These are phyloP conservation scores for Bostrychus sinensis DNA, from an alignment of 2,113 vertebrate genomes.

Conservation along the genomic window DNA sequence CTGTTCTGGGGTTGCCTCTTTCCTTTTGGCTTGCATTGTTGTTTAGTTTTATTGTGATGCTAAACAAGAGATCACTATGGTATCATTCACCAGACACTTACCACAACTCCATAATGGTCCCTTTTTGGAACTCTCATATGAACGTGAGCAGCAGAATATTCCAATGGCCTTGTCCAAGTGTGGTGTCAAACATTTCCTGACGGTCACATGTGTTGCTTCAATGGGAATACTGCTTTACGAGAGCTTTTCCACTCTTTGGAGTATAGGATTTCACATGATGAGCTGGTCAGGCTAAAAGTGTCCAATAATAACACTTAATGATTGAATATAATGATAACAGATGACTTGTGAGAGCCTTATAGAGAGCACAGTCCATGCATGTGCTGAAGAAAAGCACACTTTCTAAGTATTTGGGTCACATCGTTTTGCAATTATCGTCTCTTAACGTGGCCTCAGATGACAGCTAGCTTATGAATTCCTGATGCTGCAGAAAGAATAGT, in stretches of 20 bases:
- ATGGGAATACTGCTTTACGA: background rate
- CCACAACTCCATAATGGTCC: conserved; percentile 24
- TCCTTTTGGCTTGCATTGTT: conserved; percentile 9
- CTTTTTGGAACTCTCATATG: conserved; percentile 1
- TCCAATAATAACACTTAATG: conserved; percentile 13
- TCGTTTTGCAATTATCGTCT: background rate
- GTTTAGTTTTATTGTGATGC: conserved; percentile 6
- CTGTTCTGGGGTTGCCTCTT: background rate
- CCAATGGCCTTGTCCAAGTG: background rate
- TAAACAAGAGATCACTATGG: conserved; percentile 30
- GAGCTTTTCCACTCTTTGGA: background rate
- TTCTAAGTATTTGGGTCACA: background rate
- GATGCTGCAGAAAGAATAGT: background rate
- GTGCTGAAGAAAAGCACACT: background rate
- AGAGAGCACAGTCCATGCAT: background rate
- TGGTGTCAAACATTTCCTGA: conserved; percentile 5
- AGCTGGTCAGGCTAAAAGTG: background rate
- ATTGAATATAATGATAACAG: conserved; percentile 2
- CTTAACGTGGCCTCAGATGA: background rate
- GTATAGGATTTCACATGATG: background rate
- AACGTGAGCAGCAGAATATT: conserved; percentile 2
- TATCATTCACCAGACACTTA: conserved; percentile 22
- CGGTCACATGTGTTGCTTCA: background rate
- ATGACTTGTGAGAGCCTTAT: background rate
- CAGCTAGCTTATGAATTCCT: background rate